These are phyloP conservation scores for Potamilus streckersoni DNA, from an alignment of 1,140 invertebrate species.

Conservation along the genomic window DNA sequence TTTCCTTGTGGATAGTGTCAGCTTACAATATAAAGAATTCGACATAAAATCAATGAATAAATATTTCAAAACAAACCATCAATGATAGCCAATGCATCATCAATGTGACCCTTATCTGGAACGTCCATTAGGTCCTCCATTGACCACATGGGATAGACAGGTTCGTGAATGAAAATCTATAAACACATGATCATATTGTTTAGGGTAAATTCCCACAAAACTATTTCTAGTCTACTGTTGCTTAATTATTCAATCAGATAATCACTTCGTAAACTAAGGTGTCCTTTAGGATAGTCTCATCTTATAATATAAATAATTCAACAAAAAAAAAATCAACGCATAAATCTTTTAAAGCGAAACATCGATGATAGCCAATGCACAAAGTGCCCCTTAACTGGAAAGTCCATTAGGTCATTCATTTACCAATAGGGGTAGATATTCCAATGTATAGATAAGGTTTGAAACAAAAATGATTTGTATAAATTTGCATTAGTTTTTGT, in stretches of 20 bases:
- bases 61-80: too few species aligned
- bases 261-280: too few species aligned
- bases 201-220: too few species aligned
- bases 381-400: conserved; percentile 17
- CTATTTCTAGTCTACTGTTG: too few species aligned
- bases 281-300: too few species aligned
- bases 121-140: conserved; percentile 28
- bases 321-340: neutral
- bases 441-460: conserved; percentile 32
- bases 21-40: neutral
- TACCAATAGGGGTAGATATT: conserved; percentile 31
- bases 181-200: too few species aligned
- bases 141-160: too few species aligned
- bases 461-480: conserved; percentile 12
- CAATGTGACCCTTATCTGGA: conserved; percentile 14
- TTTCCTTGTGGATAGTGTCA: too few species aligned
- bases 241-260: too few species aligned
- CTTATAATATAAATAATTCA: neutral
- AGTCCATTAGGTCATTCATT: conserved; percentile 20
- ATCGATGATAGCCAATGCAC: conserved; percentile 26
- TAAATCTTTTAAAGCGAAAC: neutral
- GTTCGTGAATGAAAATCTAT: too few species aligned
- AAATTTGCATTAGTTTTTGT: too few species aligned
- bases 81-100: conserved; percentile 31
- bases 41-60: neutral